phyloP scores from a whole-genome alignment of 2,797 vertebrate genomes.

The Glyptemys insculpta region DNA sequence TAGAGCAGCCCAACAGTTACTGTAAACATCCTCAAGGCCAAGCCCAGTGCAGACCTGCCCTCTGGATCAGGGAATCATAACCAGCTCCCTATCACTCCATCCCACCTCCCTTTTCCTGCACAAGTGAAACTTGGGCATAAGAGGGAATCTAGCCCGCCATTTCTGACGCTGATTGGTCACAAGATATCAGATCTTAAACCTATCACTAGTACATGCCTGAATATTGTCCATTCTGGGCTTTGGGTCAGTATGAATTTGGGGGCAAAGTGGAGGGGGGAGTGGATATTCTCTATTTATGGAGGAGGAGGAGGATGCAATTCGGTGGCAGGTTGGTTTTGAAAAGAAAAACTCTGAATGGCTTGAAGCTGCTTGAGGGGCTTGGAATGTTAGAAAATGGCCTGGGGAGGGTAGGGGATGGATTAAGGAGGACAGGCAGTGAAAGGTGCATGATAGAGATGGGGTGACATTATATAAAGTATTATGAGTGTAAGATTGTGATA shows the following conservation, averaged over 20 bases:
- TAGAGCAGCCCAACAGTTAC: background rate
- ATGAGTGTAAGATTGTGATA: background rate
- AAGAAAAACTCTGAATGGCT: background rate
- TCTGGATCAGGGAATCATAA: background rate
- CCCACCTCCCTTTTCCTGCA: background rate
- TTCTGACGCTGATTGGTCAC: background rate
- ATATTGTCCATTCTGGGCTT: slow-evolving; percentile 3
- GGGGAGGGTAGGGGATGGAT: background rate
- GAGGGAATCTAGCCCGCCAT: background rate
- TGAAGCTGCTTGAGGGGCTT: background rate
- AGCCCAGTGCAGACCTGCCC: slow-evolving; percentile 10
- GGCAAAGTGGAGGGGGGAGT: background rate
- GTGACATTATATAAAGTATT: background rate
- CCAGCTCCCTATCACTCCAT: background rate
- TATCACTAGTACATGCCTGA: background rate
- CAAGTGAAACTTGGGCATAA: background rate
- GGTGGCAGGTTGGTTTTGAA: slow-evolving; percentile 6
- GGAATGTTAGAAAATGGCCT: background rate
- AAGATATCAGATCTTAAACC: background rate
- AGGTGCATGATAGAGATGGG: background rate
- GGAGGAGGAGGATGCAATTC: background rate
- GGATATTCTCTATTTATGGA: background rate
- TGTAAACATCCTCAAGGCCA: background rate
- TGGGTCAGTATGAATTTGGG: background rate
- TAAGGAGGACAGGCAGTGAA: background rate